Conservation (phyloP, 2,888 invertebrate species). For the Helicoverpa assulta region DNA sequence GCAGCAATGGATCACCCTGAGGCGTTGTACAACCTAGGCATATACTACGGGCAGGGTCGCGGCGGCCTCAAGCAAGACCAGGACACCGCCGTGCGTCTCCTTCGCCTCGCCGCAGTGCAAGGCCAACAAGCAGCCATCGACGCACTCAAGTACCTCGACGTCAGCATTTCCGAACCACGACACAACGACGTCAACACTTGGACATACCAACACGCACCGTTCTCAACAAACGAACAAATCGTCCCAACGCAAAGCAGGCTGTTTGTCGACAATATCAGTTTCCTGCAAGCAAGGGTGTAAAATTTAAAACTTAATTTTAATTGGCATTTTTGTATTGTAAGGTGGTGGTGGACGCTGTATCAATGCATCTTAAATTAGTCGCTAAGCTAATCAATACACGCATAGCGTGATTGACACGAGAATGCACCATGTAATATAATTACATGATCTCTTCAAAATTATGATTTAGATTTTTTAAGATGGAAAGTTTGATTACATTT, state of each 20-base stretch:
- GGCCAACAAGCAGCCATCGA: constrained; percentile 90
- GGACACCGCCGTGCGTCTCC: constrained; percentile 85
- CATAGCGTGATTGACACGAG: constrained; percentile 28
- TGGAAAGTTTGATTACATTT: constrained; percentile 20
- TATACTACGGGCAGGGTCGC: constrained; percentile 92
- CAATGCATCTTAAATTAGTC: constrained; percentile 37
- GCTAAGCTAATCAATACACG: constrained; percentile 34
- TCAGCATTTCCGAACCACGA: constrained; percentile 68
- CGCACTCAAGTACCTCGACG: constrained; percentile 83
- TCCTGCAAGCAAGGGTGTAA: constrained; percentile 67
- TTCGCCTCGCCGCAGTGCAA: constrained; percentile 90
- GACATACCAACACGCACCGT: constrained; percentile 66
- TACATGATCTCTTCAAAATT: constrained; percentile 20
- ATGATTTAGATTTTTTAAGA: constrained; percentile 11
- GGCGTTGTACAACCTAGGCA: constrained; percentile 93
- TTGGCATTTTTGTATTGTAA: constrained; percentile 35
- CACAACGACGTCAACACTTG: constrained; percentile 66
- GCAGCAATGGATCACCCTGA: constrained; percentile 91
- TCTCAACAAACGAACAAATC: constrained; percentile 67
- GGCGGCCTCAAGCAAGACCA: constrained; percentile 89
- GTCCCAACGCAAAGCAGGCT: constrained; percentile 78
- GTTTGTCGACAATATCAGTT: constrained; percentile 80
- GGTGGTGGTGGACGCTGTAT: constrained; percentile 50
- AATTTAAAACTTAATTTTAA: constrained; percentile 65
- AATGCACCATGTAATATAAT: constrained; percentile 45